Conservation (phyloP, 2,113 vertebrate species). For the Eublepharis macularius region DNA sequence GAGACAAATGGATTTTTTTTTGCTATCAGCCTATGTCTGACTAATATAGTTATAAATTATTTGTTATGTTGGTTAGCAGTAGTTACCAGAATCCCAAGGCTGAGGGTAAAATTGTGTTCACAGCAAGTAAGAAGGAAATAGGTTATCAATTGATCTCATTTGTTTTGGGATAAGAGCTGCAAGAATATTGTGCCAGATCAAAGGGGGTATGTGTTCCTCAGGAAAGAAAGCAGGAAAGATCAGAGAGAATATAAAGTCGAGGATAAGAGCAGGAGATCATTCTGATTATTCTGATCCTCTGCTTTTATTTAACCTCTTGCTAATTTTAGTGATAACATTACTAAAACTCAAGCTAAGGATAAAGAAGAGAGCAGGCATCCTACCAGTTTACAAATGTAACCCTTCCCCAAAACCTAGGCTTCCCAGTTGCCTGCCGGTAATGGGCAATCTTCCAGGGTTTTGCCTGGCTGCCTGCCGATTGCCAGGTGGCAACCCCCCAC, state of each 20-base stretch:
- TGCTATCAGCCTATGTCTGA: background rate
- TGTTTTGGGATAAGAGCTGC: slow-evolving; percentile 42
- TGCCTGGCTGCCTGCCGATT: no score
- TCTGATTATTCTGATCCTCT: slow-evolving; percentile 27
- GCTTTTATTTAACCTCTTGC: slow-evolving; percentile 43
- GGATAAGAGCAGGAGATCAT: background rate
- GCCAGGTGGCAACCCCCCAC: no score
- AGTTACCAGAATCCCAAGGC: slow-evolving; percentile 20
- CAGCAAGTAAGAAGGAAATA: slow-evolving; percentile 14
- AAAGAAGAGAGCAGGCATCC: slow-evolving; percentile 4
- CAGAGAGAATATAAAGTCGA: slow-evolving; percentile 20
- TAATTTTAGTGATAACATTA: slow-evolving; percentile 34
- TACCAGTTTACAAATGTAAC: slow-evolving; percentile 29
- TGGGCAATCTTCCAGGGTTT: no score
- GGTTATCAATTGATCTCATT: slow-evolving; percentile 6
- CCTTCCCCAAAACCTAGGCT: no score
- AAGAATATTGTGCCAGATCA: slow-evolving; percentile 1
- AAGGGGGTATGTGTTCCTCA: slow-evolving; percentile 13
- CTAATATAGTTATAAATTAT: slow-evolving; percentile 4
- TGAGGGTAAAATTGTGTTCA: slow-evolving; percentile 7
- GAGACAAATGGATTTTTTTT: background rate
- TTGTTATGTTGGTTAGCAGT: slow-evolving; percentile 9
- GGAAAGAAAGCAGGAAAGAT: slow-evolving; percentile 17
- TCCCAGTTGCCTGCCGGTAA: no score
- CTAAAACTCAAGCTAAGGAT: slow-evolving; percentile 26